Conservation (phyloP, 2,797 vertebrate genomes). For the Poecilia gillii region DNA sequence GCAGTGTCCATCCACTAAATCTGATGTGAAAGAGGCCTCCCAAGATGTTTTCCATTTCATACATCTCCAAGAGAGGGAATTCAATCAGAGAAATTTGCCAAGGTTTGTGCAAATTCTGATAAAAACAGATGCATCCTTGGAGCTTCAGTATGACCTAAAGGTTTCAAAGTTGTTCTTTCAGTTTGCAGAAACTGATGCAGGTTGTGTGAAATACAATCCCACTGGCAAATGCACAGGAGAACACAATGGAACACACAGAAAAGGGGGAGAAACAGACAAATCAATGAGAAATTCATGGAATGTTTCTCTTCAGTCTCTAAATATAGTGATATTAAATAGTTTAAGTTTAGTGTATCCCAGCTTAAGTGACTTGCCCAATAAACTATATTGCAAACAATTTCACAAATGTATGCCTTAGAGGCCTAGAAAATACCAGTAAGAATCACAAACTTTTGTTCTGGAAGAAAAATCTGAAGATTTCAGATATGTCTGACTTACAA, state of each 20-base stretch:
- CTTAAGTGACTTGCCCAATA: not conserved
- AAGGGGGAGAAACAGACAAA: not conserved
- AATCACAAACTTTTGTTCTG: not conserved
- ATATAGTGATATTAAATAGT: not conserved
- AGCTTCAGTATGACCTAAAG: not conserved
- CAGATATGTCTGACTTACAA: not conserved
- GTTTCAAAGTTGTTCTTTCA: not conserved
- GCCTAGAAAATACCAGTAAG: not conserved
- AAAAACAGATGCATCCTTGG: not conserved
- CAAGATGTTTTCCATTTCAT: not conserved
- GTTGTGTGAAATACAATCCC: not conserved
- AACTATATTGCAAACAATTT: not conserved
- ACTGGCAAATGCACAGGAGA: not conserved
- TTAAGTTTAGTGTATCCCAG: not conserved
- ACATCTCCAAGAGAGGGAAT: not conserved
- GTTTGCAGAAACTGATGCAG: not conserved
- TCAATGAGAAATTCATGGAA: not conserved
- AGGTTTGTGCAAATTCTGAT: not conserved
- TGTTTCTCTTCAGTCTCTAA: not conserved
- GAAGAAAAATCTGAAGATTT: not conserved
- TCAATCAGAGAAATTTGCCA: not conserved
- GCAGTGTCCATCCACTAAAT: not conserved
- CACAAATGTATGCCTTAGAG: not conserved
- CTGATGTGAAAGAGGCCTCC: not conserved
- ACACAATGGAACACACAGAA: not conserved